Base-by-base conservation (phyloP, 2,888 invertebrate genomes). In the Melanostoma scalare region DNA sequence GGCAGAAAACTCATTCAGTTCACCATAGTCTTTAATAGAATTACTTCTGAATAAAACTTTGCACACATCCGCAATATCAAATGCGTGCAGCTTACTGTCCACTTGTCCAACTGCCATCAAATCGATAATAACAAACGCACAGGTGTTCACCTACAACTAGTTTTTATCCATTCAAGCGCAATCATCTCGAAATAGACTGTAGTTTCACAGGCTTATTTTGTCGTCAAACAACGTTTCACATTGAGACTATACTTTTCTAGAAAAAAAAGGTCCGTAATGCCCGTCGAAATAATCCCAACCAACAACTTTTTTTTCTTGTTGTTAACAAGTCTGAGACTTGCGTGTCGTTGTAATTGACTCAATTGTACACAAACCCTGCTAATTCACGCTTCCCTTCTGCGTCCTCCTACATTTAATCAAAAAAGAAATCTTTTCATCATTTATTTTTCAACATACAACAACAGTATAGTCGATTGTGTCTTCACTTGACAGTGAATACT, bases 401-500 rank as follows among this genome's bases (percentile, higher is more conserved):
- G 63, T 50, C 63, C 63, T 50, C 20, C 20, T 20, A 20, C 20
- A 63, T 50, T 63, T 63, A 30, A 42, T 40, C 35, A 36, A 8
- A 4, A 63, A 63, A 48, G 50, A 48, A 50, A 63, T 44, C 44
- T 3, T 3, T n/a, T 61, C 30, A 6, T 42, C 6, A 36, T 36
- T 60, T n/a, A n/a, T n/a, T 60, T 31, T 42, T 42, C 42, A 8
- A 3, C 42, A 44, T 60, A 36, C 38, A 50, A n/a, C 35, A 50
- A 50, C 56, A 65, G 60, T 78, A 33, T 38, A 78, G 78, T 69
- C 68, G 40, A 53, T 69, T 30, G 36, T 55, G 69, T 58, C 50
- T 58, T 35, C 52, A 52, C 77, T 77, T 72, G 82, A 73, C 77
- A 82, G 56, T 82, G 73, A 82, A 78, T 63, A 69, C 53, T 38